Conservation (phyloP, 2,888 invertebrate species). For the Chrysolina americana region DNA sequence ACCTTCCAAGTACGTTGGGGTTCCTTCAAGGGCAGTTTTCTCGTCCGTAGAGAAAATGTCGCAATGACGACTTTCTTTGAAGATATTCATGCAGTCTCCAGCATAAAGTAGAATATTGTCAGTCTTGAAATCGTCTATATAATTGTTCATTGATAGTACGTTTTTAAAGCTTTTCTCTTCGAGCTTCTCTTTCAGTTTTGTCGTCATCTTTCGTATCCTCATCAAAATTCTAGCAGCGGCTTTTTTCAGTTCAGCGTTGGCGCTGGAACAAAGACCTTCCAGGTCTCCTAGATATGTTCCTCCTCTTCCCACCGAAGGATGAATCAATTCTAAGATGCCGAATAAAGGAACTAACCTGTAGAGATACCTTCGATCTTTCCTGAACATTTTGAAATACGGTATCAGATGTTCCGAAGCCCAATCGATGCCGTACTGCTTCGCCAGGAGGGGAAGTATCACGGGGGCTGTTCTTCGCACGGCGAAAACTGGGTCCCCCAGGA, state of each 20-base stretch:
- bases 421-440: conserved; percentile 63
- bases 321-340: conserved; percentile 64
- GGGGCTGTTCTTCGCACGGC: conserved; percentile 64
- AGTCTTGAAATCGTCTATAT: conserved; percentile 54
- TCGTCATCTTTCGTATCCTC: conserved; percentile 41
- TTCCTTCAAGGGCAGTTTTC: conserved; percentile 43
- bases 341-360: conserved; percentile 63
- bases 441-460: conserved; percentile 63
- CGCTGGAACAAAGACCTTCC: conserved; percentile 41
- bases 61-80: conserved; percentile 52
- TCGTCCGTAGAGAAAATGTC: conserved; percentile 49
- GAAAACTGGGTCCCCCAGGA: conserved; percentile 64
- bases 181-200: conserved; percentile 55
- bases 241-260: conserved; percentile 42
- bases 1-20: conserved; percentile 60
- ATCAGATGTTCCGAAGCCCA: conserved; percentile 62
- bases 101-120: conserved; percentile 60
- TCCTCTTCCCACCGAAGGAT: conserved; percentile 56
- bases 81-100: conserved; percentile 61
- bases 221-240: conserved; percentile 41
- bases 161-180: conserved; percentile 51
- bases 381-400: conserved; percentile 59
- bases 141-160: conserved; percentile 49
- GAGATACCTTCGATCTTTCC: conserved; percentile 61
- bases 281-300: conserved; percentile 54